Evolutionary conservation across 1,140 invertebrate species (phyloP).

Genomic region (Carposina sasakii): DNA sequence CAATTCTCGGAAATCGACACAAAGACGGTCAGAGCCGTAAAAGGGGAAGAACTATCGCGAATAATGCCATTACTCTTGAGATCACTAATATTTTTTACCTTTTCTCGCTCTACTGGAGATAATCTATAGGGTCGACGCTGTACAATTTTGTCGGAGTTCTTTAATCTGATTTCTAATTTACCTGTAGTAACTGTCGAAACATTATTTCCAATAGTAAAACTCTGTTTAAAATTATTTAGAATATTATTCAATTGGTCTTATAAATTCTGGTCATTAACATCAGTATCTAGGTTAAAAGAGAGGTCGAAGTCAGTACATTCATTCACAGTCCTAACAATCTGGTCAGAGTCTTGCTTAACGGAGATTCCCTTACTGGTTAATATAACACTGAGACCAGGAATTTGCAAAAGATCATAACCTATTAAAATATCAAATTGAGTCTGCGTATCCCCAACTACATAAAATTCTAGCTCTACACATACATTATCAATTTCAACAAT

Average conservation of each 20-base stretch:
- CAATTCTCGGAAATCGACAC: too few relatives aligned
- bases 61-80: too few relatives aligned
- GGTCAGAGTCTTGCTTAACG: conserved; percentile 3
- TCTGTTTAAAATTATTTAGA: conserved; percentile 10
- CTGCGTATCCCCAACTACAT: conserved; percentile 12
- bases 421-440: conserved; percentile 24
- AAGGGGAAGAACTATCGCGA: too few relatives aligned
- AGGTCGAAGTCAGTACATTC: background rate
- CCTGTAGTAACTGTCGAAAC: conserved; percentile 19
- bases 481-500: conserved; percentile 12
- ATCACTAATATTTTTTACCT: conserved; percentile 14
- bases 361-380: conserved; percentile 8
- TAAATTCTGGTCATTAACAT: background rate
- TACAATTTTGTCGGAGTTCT: conserved; percentile 23
- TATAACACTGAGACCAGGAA: conserved; percentile 19
- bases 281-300: conserved; percentile 1
- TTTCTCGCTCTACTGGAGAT: conserved; percentile 20
- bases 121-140: conserved; percentile 36
- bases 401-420: conserved; percentile 21
- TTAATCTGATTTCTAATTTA: conserved; percentile 20
- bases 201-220: conserved; percentile 19
- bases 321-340: too few relatives aligned
- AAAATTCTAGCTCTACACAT: conserved; percentile 10
- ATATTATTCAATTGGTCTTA: conserved; percentile 7
- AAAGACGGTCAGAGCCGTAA: too few relatives aligned